phyloP scores from a whole-genome alignment of 1,140 invertebrate genomes.

The Drosophila miranda region DNA sequence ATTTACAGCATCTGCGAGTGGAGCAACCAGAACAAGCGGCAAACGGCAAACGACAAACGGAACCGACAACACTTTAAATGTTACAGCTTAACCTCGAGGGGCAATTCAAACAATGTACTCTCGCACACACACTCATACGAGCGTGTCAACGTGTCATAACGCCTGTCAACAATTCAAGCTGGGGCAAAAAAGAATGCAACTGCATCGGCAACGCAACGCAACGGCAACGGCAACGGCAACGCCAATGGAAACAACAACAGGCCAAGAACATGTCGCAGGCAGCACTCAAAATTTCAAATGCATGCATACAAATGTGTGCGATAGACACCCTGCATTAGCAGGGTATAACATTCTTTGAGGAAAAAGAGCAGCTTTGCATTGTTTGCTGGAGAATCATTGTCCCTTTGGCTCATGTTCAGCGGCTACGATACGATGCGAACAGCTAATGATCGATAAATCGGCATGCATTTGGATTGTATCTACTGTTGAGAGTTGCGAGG shows the following conservation, averaged over 20 bases:
- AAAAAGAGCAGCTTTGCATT: no score
- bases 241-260: conserved; percentile 57
- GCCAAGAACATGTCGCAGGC: conserved; percentile 70
- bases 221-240: conserved; percentile 14
- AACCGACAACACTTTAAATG: conserved; percentile 81
- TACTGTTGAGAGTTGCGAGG: no score
- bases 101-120: conserved; percentile 76
- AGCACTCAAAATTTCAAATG: conserved; percentile 79
- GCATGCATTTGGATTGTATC: no score
- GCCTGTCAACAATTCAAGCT: conserved; percentile 76
- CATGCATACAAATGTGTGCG: conserved; percentile 45
- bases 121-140: conserved; percentile 42
- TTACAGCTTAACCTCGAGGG: conserved; percentile 80
- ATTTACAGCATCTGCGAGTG: not conserved
- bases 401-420: no score
- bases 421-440: no score
- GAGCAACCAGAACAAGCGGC: conserved; percentile 36
- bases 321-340: conserved; percentile 27
- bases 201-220: conserved; percentile 44
- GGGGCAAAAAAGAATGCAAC: conserved; percentile 60
- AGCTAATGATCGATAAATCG: no score
- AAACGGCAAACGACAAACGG: conserved; percentile 68
- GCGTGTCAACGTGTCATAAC: no score
- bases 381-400: no score
- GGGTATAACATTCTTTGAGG: no score